Percentiles rank a stretch among this genome's conserved stretches.
phyloP scores from a whole-genome alignment of 2,888 invertebrate genomes.

The Tupiocoris notatus region DNA sequence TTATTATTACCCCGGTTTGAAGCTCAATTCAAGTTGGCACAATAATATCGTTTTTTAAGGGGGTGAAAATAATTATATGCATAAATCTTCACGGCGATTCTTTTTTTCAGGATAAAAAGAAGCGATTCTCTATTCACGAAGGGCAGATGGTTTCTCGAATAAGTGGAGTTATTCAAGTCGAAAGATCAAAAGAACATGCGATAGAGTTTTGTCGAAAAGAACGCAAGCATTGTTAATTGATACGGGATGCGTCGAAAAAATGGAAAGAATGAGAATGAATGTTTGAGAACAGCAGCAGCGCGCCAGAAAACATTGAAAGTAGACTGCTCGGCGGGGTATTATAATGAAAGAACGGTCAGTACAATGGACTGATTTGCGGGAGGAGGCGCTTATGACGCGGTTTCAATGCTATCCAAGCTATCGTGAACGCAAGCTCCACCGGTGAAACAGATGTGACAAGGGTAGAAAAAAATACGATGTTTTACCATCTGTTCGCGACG shows the following conservation, averaged over 20 bases:
- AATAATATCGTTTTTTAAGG: not conserved
- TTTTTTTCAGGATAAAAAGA: not conserved
- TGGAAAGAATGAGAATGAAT: not conserved
- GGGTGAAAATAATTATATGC: not conserved
- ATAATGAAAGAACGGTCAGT: not conserved
- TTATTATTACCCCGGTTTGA: not conserved
- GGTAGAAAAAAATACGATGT: conserved; percentile 21
- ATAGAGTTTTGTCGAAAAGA: not conserved
- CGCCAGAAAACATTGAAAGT: not conserved
- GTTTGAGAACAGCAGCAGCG: not conserved
- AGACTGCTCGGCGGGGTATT: not conserved
- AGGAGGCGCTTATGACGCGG: conserved; percentile 17
- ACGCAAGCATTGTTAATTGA: not conserved
- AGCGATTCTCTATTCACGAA: not conserved
- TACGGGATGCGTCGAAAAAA: not conserved
- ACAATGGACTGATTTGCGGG: not conserved
- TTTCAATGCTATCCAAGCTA: conserved; percentile 9
- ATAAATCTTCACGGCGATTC: not conserved
- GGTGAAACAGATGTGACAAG: conserved; percentile 34
- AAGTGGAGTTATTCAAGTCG: not conserved
- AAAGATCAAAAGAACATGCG: not conserved
- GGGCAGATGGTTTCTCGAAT: not conserved
- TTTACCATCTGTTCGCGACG: conserved; percentile 31
- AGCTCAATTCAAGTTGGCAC: not conserved
- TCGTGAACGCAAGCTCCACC: not conserved